Evolutionary conservation across 2,113 vertebrate genomes (phyloP).

Genomic region (Nicator chloris): DNA sequence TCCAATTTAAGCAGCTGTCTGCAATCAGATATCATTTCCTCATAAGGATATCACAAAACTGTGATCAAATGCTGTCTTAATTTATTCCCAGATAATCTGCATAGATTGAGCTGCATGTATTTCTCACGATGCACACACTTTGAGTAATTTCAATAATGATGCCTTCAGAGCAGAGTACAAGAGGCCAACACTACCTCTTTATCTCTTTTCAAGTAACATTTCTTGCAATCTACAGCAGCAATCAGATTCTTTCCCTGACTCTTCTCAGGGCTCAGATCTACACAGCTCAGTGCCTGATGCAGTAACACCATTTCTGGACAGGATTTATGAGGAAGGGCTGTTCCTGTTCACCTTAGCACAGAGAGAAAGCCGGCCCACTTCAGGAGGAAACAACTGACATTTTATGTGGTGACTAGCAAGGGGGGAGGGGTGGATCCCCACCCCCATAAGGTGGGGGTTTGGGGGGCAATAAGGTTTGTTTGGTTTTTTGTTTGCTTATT

Average conservation of each 20-base stretch:
- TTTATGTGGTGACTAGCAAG: neutral
- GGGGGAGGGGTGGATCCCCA: neutral
- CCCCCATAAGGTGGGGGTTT: fast-evolving
- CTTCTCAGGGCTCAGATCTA: neutral
- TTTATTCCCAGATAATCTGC: neutral
- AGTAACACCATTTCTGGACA: neutral
- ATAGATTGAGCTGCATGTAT: neutral
- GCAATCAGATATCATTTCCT: neutral
- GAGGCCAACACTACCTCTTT: neutral
- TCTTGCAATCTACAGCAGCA: neutral
- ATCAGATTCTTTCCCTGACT: neutral
- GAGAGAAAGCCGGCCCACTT: neutral
- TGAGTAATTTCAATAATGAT: neutral
- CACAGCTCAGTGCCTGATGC: neutral
- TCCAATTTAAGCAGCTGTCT: neutral
- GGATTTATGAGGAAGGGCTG: neutral
- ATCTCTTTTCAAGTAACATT: neutral
- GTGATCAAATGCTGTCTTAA: neutral
- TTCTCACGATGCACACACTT: neutral
- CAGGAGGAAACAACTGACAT: neutral
- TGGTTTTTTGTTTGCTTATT: neutral
- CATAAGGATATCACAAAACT: neutral
- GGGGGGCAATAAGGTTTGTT: fast-evolving
- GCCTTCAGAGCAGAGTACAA: neutral
- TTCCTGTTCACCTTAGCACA: fast-evolving